phyloP scores from a whole-genome alignment of 2,888 invertebrate species.

The Andricus quercusramuli region DNA sequence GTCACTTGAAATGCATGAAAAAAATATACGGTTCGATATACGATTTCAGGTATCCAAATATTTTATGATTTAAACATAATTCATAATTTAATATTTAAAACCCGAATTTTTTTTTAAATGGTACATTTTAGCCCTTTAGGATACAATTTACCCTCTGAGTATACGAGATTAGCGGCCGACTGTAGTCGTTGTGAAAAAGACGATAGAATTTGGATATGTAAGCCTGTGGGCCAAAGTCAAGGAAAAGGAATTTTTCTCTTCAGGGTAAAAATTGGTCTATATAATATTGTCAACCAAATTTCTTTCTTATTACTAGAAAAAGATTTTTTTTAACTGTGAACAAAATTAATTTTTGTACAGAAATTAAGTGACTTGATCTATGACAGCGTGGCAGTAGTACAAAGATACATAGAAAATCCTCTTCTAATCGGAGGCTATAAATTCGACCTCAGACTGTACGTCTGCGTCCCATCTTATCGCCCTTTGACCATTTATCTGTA shows the following conservation, averaged over 20 bases:
- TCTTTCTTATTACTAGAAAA: neutral
- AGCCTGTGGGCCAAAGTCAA: constrained; percentile 92
- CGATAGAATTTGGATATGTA: constrained; percentile 89
- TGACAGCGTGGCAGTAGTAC: constrained; percentile 89
- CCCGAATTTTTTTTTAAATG: neutral
- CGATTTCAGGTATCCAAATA: constrained; percentile 85
- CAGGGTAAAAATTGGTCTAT: constrained; percentile 81
- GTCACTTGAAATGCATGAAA: constrained; percentile 89
- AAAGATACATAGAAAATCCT: constrained; percentile 89
- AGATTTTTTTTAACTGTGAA: neutral
- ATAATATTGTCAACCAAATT: neutral
- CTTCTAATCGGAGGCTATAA: constrained; percentile 92
- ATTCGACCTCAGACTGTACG: constrained; percentile 94
- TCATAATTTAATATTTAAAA: neutral
- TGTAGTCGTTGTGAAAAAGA: constrained; percentile 81
- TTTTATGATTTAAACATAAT: neutral
- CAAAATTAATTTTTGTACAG: constrained; percentile 78
- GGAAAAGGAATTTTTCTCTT: constrained; percentile 91
- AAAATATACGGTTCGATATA: constrained; percentile 90
- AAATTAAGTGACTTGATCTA: constrained; percentile 88
- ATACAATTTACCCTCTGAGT: constrained; percentile 90
- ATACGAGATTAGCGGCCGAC: constrained; percentile 90
- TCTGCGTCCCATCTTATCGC: constrained; percentile 92
- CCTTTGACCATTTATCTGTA: constrained; percentile 94
- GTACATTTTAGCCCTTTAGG: constrained; percentile 86